Evolutionary conservation across 2,888 invertebrate species (phyloP), one percentile per base, ranked within the genome.

Genomic region (Agapostemon virescens): DNA sequence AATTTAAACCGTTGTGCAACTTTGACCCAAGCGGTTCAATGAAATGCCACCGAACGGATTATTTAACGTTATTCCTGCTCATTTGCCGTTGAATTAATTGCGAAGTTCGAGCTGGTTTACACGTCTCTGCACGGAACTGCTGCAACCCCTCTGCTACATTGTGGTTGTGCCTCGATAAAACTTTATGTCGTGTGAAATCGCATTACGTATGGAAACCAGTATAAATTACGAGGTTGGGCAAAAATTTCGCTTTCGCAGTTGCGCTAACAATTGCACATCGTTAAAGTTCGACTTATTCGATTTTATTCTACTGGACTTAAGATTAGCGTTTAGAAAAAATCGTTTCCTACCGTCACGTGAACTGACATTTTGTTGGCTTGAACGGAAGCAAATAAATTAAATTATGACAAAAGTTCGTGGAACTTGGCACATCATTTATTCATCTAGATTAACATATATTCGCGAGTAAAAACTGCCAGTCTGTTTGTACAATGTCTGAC

Each of bases 171-270:
- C 4, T n/a, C 63, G n/a, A 36, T 36, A 36, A 63, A 36, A 63
- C 63, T 63, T 63, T 63, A 63, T n/a, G 63, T 63, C 20, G n/a
- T 63, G 36, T 63, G 36, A n/a, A 63, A 63, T 36, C 63, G 20
- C 20, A n/a, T 63, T 63, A 63, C 5, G 49, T 49, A 36, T 20
- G n/a, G 36, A 20, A 5, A 63, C 36, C 36, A 5, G 11, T 36
- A n/a, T 63, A 36, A 36, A 63, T 38, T 61, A 33, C 33, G 33
- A 9, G 58, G 58, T 58, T 30, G 9, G 0, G 30, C 30, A 36
- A 36, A 63, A 63, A 36, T 36, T 63, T 36, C 3, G 17, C 11
- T 63, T 61, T n/a, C 61, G 33, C 33, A 33, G 20, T 3, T 33
- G 26, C 26, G 15, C n/a, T n/a, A n/a, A 9, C n/a, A 45, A 49